Evolutionary conservation across 2,888 invertebrate genomes (phyloP), one percentile per base, ranked within the genome.

Genomic region (Achlya flavicornis): DNA sequence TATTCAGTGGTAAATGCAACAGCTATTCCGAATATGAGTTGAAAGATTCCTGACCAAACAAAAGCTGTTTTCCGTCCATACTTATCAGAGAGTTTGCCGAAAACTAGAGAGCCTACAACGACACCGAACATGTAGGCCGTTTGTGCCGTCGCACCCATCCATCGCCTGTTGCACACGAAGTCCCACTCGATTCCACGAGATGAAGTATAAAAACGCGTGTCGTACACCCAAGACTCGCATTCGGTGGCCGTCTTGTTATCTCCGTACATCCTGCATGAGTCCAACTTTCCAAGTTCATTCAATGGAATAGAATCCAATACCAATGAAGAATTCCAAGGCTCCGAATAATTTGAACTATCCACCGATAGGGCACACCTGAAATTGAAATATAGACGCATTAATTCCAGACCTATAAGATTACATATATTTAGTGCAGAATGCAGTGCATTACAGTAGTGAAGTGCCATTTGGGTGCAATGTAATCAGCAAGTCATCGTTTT

Each of bases 101-200:
- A 92, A 0, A 95, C 94, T 0, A 97, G 95, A 0, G 97, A 97
- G 0, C 97, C 98, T 0, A 95, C 92, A 71, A 98, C 96, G 5
- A 97, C 97, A 8, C 98, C 98, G 79, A 97, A 95, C 98, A 98
- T 98, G 84, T 96, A 97, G 1, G 94, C 89, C 0, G 96, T 96
- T 81, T 98, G 97, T 0, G 97, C 96, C 1, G 96, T 87, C 0
- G 98, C 96, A 3, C 97, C 97, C 96, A 97, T 96, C 97, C 97
- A 98, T 58, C 97, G 94, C 53, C 94, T 92, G 69, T 95, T 95
- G 84, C 98, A 98, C 0, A 98, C 97, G 66, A 97, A 96, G 82
- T 96, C 90, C 97, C 97, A 98, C 86, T 98, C 97, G 41, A 97
- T 97, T 3, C 95, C 96, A 38, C 97, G 94, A 0, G 97, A 96